These are phyloP conservation scores for Aphidius gifuensis DNA, from an alignment of 1,140 invertebrate genomes.

Conservation along the genomic window DNA sequence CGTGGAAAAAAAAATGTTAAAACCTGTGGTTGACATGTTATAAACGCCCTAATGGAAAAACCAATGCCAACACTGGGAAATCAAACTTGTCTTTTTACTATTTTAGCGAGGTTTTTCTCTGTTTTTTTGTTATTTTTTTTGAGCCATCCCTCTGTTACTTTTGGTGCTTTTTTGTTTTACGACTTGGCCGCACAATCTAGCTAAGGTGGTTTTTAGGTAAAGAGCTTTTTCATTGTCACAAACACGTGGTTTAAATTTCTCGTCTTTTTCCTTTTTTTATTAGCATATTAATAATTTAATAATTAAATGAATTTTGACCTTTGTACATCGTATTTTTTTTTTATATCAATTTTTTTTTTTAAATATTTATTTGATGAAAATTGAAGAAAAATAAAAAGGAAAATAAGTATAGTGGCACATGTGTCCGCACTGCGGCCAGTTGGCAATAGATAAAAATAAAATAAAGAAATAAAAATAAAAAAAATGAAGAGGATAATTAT, in stretches of 20 bases:
- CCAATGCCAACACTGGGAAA: slow-evolving; percentile 1
- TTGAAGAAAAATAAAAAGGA: too few relatives aligned
- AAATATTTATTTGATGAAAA: too few relatives aligned
- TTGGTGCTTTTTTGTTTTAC: slow-evolving; percentile 5
- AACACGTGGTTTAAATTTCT: slow-evolving; percentile 3
- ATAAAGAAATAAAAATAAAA: slow-evolving; percentile 1
- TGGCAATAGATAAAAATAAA: background rate
- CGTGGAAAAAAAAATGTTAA: background rate
- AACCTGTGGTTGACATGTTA: slow-evolving; percentile 11
- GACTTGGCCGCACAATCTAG: background rate
- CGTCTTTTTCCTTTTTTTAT: too few relatives aligned
- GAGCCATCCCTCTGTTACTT: too few relatives aligned
- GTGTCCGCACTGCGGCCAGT: slow-evolving; percentile 42
- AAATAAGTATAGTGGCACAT: slow-evolving; percentile 26
- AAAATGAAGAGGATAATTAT: slow-evolving; percentile 3
- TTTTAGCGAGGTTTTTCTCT: background rate
- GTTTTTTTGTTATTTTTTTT: too few relatives aligned
- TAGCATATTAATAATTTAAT: too few relatives aligned
- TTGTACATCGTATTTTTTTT: too few relatives aligned
- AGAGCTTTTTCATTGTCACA: slow-evolving; percentile 14
- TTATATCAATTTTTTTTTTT: too few relatives aligned
- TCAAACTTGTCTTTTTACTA: background rate
- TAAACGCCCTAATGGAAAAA: background rate
- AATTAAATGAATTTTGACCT: too few relatives aligned
- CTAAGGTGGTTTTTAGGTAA: background rate